A percentile compares a stretch with the other conserved stretches of the same genome.
phyloP scores from a whole-genome alignment of 2,113 vertebrate genomes.

The Crotalus tigris region DNA sequence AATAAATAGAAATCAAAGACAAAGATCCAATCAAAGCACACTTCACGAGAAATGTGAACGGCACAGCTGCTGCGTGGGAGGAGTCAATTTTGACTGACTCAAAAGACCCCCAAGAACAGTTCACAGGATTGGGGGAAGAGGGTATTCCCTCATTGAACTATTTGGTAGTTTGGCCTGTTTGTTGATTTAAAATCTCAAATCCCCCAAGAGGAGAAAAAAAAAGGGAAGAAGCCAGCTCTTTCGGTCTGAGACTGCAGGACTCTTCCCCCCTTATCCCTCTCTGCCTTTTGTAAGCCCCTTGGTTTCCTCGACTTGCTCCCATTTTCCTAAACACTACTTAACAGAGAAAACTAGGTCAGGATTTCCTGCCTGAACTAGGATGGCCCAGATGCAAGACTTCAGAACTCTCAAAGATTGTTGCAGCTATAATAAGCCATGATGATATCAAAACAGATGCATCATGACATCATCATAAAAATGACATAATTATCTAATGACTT shows the following conservation, averaged over 20 bases:
- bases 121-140: constrained; percentile 24
- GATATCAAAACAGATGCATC: background rate
- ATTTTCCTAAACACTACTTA: background rate
- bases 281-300: constrained; percentile 31
- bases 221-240: constrained; percentile 81
- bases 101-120: constrained; percentile 54
- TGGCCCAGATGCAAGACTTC: background rate
- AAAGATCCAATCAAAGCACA: constrained; percentile 70
- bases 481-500: background rate
- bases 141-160: constrained; percentile 15
- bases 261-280: constrained; percentile 55
- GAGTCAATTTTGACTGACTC: constrained; percentile 76
- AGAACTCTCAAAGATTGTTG: background rate
- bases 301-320: background rate
- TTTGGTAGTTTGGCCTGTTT: constrained; percentile 30
- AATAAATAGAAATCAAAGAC: constrained; percentile 30
- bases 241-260: constrained; percentile 70
- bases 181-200: constrained; percentile 51
- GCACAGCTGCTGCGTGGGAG: constrained; percentile 68
- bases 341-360: background rate
- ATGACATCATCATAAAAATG: background rate
- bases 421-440: background rate
- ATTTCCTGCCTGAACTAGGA: background rate
- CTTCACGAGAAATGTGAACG: constrained; percentile 73
- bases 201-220: constrained; percentile 45